A percentile compares a stretch with the other conserved stretches of the same genome.
Conservation (phyloP, 2,113 vertebrate species). For the Aptenodytes forsteri region DNA sequence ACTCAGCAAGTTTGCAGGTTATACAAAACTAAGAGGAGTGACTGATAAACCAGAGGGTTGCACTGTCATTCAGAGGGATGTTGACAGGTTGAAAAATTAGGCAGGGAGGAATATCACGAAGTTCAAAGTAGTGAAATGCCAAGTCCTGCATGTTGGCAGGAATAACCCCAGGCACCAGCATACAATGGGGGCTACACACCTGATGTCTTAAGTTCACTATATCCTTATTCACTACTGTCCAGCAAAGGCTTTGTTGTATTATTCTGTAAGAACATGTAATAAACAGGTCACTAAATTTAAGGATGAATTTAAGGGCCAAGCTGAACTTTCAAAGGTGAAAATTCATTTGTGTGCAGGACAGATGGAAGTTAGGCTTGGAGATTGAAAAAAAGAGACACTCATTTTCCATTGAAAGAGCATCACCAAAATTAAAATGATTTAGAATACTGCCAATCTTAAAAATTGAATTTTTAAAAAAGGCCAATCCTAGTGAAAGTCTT, state of each 20-base stretch:
- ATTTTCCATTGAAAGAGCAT: not conserved
- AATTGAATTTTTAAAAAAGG: not conserved
- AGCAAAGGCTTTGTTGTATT: not conserved
- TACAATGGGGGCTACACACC: not conserved
- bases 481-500: not conserved
- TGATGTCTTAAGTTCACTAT: not conserved
- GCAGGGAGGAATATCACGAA: not conserved
- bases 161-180: not conserved
- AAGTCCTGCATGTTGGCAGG: not conserved
- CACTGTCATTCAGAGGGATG: not conserved
- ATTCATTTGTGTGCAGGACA: not conserved
- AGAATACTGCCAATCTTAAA: not conserved
- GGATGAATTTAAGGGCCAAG: not conserved
- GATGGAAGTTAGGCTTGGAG: not conserved
- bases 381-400: not conserved
- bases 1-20: not conserved
- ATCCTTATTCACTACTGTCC: not conserved
- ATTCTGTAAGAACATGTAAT: not conserved
- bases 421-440: not conserved
- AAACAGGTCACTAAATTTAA: not conserved
- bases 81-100: not conserved
- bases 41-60: not conserved
- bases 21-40: not conserved
- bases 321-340: not conserved
- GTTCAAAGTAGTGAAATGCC: not conserved